A percentile compares a stretch with the other conserved stretches of the same genome.
These are phyloP conservation scores for Thalassaphorura encarpata DNA, from an alignment of 1,140 invertebrate species.

Conservation along the genomic window DNA sequence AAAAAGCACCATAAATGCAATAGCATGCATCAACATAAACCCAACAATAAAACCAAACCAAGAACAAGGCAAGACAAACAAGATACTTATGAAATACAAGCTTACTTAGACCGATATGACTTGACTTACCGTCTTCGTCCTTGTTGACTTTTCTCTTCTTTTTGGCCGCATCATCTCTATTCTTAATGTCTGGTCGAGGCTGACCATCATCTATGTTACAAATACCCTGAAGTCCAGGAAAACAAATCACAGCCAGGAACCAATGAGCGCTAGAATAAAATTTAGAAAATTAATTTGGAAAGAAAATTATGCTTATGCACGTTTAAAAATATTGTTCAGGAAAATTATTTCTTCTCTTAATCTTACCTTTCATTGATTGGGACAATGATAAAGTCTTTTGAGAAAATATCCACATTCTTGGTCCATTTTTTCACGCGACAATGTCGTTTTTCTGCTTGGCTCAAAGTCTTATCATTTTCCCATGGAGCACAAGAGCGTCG, in stretches of 20 bases:
- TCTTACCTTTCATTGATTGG: slow-evolving; percentile 91
- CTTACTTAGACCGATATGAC: too few relatives aligned
- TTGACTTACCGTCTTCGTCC: too few relatives aligned
- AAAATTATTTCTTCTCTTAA: too few relatives aligned
- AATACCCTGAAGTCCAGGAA: slow-evolving; percentile 57
- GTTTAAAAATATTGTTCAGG: too few relatives aligned
- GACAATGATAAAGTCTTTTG: slow-evolving; percentile 92
- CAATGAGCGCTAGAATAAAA: slow-evolving; percentile 63
- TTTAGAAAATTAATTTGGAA: too few relatives aligned
- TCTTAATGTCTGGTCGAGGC: not conserved
- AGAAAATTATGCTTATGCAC: too few relatives aligned
- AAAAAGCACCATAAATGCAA: not conserved
- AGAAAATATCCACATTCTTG: slow-evolving; percentile 89
- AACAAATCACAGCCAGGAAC: slow-evolving; percentile 96
- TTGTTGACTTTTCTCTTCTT: not conserved
- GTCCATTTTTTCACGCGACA: slow-evolving; percentile 90
- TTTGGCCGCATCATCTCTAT: not conserved
- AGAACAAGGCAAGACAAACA: too few relatives aligned
- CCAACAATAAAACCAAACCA: too few relatives aligned
- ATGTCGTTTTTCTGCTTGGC: slow-evolving; percentile 72
- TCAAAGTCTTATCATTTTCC: slow-evolving; percentile 54
- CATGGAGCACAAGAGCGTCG: too few relatives aligned
- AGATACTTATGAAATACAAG: too few relatives aligned
- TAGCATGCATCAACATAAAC: too few relatives aligned
- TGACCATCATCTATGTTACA: not conserved